Percentiles rank a stretch among this genome's conserved stretches.
phyloP scores from a whole-genome alignment of 2,113 vertebrate genomes.

The Grammomys dolichurus region DNA sequence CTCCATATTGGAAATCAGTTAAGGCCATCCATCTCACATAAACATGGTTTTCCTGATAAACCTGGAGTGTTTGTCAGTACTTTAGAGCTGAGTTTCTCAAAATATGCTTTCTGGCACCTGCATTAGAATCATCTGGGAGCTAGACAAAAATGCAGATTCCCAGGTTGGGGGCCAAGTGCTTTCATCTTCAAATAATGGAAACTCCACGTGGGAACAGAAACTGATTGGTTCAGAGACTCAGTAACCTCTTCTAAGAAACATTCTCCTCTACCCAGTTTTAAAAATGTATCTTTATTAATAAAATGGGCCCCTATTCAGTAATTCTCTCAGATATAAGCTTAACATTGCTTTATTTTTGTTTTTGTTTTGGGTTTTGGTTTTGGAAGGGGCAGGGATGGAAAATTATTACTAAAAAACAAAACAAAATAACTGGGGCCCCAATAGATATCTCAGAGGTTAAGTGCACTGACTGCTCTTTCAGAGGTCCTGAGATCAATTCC shows the following conservation, averaged over 20 bases:
- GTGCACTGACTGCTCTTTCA: no score
- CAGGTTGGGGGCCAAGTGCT: neutral
- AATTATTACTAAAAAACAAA: neutral
- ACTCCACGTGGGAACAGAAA: neutral
- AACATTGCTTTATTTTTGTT: neutral
- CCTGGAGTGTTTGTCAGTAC: neutral
- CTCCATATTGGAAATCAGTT: neutral
- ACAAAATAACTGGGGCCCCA: no score
- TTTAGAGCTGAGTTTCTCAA: slow-evolving; percentile 40
- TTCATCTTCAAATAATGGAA: slow-evolving; percentile 32
- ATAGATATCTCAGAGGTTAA: no score
- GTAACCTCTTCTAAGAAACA: neutral
- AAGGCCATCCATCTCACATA: neutral
- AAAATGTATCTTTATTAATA: neutral
- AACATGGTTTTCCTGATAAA: neutral
- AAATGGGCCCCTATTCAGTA: neutral
- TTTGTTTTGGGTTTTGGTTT: neutral
- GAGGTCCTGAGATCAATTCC: no score
- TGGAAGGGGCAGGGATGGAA: neutral
- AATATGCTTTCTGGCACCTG: neutral
- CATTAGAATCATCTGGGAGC: neutral
- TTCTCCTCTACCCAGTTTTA: neutral
- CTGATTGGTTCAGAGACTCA: neutral
- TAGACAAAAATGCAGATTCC: slow-evolving; percentile 10
- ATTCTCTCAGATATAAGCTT: neutral